Evolutionary conservation across 1,140 invertebrate genomes (phyloP).

Genomic region (Pachypsylla venusta): DNA sequence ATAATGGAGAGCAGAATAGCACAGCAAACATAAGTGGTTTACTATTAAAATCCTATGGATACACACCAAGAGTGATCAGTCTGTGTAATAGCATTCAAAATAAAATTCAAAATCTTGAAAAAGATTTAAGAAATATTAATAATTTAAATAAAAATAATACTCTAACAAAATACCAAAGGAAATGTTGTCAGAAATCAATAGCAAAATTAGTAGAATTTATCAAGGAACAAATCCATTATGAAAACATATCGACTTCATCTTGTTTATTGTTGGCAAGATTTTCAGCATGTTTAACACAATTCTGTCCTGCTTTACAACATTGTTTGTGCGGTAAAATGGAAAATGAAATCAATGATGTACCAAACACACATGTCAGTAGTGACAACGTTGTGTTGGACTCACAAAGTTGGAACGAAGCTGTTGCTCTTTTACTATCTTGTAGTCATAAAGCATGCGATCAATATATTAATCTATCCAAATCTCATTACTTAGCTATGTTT

Average conservation of each 20-base stretch:
- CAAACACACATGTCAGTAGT: too few species aligned
- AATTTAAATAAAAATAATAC: not conserved
- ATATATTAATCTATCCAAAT: not conserved
- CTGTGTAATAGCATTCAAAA: not conserved
- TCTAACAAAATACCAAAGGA: not conserved
- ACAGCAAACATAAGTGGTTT: not conserved
- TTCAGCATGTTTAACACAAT: not conserved
- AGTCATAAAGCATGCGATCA: constrained; percentile 4
- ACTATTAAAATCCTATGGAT: not conserved
- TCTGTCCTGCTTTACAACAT: constrained; percentile 3
- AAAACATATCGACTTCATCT: not conserved
- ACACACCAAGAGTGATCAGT: not conserved
- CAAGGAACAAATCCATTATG: not conserved
- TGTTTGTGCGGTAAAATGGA: too few species aligned
- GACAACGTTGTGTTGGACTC: not conserved
- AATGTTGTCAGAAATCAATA: not conserved
- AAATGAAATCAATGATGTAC: too few species aligned
- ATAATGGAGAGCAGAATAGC: not conserved
- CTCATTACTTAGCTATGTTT: constrained; percentile 1
- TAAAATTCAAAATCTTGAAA: not conserved
- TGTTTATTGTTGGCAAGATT: not conserved
- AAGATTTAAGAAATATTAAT: not conserved
- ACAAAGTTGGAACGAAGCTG: not conserved
- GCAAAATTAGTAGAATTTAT: not conserved
- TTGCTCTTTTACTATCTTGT: not conserved